phyloP scores from a whole-genome alignment of 2,888 invertebrate species.

The Polydrusus cervinus region DNA sequence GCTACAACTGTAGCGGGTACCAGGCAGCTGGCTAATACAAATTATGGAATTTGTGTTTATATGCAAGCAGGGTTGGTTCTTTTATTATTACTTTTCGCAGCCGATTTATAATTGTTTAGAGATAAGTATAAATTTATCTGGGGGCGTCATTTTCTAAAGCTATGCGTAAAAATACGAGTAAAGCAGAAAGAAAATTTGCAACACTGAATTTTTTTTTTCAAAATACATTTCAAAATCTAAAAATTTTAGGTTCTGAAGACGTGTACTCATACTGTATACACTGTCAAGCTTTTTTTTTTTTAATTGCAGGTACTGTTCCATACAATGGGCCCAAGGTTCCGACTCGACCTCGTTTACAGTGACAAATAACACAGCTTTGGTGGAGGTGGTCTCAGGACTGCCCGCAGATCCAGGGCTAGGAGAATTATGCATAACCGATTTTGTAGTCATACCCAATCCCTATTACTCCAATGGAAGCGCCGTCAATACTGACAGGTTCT shows the following conservation, averaged over 20 bases:
- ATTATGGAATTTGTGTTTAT: constrained; percentile 86
- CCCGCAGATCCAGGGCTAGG: constrained; percentile 73
- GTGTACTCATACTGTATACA: too few species aligned
- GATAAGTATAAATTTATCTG: too few species aligned
- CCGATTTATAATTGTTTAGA: too few species aligned
- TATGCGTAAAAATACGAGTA: too few species aligned
- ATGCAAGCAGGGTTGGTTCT: constrained; percentile 69
- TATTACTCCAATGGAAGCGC: constrained; percentile 69
- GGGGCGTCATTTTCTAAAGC: too few species aligned
- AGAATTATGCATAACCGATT: constrained; percentile 80
- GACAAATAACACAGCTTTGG: constrained; percentile 78
- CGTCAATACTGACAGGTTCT: constrained; percentile 80
- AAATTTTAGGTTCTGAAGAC: too few species aligned
- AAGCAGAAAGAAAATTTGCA: too few species aligned
- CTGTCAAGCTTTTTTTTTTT: too few species aligned
- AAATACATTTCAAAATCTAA: too few species aligned
- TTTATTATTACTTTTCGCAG: too few species aligned
- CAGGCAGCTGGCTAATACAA: constrained; percentile 80
- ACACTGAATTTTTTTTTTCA: too few species aligned
- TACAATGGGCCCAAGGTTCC: constrained; percentile 76
- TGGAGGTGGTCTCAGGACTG: constrained; percentile 75
- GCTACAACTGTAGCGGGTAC: constrained; percentile 73
- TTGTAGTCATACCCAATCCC: constrained; percentile 84
- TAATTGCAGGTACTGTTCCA: constrained; percentile 78
- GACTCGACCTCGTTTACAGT: constrained; percentile 80